Percentiles rank a stretch among this genome's conserved stretches.
Evolutionary conservation across 2,113 vertebrate species (phyloP).

Genomic region (Phrynocephalus versicolor): DNA sequence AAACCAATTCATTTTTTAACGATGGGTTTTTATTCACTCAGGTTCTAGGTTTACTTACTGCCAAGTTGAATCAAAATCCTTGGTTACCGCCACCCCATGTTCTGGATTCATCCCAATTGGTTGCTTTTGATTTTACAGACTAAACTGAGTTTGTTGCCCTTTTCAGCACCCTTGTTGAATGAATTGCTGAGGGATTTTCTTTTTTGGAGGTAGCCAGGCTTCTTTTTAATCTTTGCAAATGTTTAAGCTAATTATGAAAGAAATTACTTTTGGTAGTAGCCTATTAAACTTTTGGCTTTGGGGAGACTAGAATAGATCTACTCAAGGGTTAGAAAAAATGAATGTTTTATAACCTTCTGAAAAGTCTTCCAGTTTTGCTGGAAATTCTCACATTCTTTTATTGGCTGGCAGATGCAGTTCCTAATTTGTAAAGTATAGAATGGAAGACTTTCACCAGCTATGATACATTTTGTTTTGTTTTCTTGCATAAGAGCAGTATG

Average conservation of each 20-base stretch:
- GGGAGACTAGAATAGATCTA: background rate
- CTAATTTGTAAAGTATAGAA: conserved; percentile 52
- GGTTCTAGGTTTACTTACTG: too few species aligned
- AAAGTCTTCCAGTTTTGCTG: conserved; percentile 41
- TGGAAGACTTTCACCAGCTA: conserved; percentile 6
- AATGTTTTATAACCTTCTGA: conserved; percentile 30
- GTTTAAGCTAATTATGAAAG: background rate
- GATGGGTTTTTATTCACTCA: too few species aligned
- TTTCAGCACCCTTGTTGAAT: too few species aligned
- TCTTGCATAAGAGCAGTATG: conserved; percentile 42
- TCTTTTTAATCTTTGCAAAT: background rate
- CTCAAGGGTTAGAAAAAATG: background rate
- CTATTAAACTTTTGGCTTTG: background rate
- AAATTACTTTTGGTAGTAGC: too few species aligned
- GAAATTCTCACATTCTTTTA: conserved; percentile 42
- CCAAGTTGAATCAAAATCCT: background rate
- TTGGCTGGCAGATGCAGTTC: conserved; percentile 49
- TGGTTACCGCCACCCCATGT: background rate
- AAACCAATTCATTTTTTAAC: too few species aligned
- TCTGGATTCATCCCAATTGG: background rate
- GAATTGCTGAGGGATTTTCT: too few species aligned
- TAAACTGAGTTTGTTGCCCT: too few species aligned
- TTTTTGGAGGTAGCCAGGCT: too few species aligned
- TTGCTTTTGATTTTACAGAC: too few species aligned
- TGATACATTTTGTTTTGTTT: conserved; percentile 2